These are phyloP conservation scores for Sylvilagus bachmani DNA, from an alignment of 2,113 vertebrate genomes.

Conservation along the genomic window DNA sequence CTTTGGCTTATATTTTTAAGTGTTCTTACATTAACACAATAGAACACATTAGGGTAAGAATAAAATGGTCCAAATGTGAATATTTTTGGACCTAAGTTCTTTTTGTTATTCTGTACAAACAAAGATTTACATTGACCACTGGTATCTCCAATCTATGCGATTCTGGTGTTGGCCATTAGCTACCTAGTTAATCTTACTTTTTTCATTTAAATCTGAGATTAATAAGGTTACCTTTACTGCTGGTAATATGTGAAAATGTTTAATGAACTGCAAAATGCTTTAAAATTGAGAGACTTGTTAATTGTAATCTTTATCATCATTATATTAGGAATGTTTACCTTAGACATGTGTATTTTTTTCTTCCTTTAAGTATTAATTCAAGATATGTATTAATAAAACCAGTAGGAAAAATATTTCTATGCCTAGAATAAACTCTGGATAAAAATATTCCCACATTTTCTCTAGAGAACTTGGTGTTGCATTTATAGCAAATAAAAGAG, in stretches of 20 bases:
- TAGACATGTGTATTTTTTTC: background rate
- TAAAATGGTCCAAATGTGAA: background rate
- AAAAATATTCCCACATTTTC: conserved; percentile 31
- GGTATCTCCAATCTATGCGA: background rate
- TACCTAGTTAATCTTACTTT: background rate
- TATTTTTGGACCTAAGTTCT: background rate
- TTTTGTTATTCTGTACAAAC: background rate
- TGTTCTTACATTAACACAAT: conserved; percentile 27
- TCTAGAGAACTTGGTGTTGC: background rate
- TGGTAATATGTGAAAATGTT: conserved; percentile 9
- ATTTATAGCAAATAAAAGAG: background rate
- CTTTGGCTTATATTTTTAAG: background rate
- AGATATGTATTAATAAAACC: background rate
- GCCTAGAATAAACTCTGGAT: background rate
- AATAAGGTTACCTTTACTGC: background rate
- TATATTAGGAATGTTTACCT: background rate
- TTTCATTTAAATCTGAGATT: background rate
- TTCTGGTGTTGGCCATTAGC: background rate
- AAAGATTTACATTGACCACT: background rate
- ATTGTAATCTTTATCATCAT: background rate
- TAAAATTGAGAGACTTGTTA: background rate
- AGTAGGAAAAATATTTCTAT: background rate
- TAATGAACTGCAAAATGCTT: background rate
- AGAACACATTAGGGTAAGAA: background rate
- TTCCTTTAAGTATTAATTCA: conserved; percentile 38